These are phyloP conservation scores for Morelia viridis DNA, from an alignment of 2,797 vertebrate genomes.

Conservation along the genomic window DNA sequence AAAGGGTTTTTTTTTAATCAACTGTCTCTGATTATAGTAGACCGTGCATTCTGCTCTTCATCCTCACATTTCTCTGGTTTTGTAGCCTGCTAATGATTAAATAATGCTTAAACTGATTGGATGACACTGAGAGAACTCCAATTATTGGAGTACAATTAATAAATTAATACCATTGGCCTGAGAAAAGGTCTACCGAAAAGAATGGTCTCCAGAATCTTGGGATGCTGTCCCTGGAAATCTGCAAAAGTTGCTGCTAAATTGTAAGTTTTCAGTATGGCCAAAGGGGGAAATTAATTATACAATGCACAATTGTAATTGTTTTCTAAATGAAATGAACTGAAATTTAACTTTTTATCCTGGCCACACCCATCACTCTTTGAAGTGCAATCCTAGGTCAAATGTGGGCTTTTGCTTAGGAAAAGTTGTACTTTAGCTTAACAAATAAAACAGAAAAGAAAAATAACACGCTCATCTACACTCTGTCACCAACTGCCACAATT, in stretches of 20 bases:
- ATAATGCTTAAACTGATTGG: not conserved
- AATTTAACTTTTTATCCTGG: not conserved
- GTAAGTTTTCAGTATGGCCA: not conserved
- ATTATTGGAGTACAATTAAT: not conserved
- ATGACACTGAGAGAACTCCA: not conserved
- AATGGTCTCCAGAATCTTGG: not conserved
- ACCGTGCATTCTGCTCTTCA: not conserved
- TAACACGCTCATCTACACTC: not conserved
- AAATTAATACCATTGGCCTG: not conserved
- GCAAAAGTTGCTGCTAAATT: not conserved
- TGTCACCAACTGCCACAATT: not conserved
- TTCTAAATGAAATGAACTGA: not conserved
- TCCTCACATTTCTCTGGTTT: not conserved
- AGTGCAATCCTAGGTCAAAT: not conserved
- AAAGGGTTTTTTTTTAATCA: not conserved
- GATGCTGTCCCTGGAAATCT: not conserved
- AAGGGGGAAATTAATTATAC: not conserved
- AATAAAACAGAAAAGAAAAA: not conserved
- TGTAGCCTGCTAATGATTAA: not conserved
- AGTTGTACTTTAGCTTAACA: not conserved
- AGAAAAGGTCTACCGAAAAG: not conserved
- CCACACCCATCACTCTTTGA: not conserved
- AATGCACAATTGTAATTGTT: not conserved
- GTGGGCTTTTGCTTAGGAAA: not conserved
- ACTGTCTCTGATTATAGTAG: not conserved